Conservation (phyloP, 2,113 vertebrate species). For the Cyrtonyx montezumae region DNA sequence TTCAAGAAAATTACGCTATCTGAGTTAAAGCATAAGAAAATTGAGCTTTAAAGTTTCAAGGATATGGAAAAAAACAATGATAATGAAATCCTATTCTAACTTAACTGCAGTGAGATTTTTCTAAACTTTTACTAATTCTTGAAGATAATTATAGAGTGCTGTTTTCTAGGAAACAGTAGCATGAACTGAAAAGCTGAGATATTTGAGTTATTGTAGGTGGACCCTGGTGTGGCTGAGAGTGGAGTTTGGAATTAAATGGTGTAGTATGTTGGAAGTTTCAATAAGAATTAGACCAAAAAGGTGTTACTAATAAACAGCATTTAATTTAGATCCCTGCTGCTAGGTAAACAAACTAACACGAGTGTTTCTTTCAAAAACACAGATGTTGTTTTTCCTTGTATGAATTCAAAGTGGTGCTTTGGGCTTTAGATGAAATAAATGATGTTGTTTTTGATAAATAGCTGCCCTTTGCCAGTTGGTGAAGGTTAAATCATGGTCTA, state of each 20-base stretch:
- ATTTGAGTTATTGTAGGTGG: background rate
- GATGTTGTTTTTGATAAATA: background rate
- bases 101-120: background rate
- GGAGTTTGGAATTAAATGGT: background rate
- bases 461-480: background rate
- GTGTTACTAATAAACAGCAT: background rate
- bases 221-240: background rate
- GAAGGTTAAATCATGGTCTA: background rate
- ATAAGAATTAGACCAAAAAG: background rate
- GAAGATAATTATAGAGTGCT: background rate
- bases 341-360: background rate
- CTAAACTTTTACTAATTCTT: background rate
- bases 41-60: background rate
- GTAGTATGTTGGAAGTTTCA: background rate
- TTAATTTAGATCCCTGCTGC: background rate
- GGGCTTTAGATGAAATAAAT: background rate
- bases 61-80: background rate
- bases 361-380: background rate
- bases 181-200: background rate
- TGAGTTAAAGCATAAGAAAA: slow-evolving; percentile 27
- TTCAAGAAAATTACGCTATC: background rate
- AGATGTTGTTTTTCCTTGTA: background rate
- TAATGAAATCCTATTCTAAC: slow-evolving; percentile 4
- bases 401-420: background rate
- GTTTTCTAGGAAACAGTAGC: background rate